Evolutionary conservation across 2,888 invertebrate species (phyloP), one percentile per base, ranked within the genome.

Genomic region (Melitaea athalia): DNA sequence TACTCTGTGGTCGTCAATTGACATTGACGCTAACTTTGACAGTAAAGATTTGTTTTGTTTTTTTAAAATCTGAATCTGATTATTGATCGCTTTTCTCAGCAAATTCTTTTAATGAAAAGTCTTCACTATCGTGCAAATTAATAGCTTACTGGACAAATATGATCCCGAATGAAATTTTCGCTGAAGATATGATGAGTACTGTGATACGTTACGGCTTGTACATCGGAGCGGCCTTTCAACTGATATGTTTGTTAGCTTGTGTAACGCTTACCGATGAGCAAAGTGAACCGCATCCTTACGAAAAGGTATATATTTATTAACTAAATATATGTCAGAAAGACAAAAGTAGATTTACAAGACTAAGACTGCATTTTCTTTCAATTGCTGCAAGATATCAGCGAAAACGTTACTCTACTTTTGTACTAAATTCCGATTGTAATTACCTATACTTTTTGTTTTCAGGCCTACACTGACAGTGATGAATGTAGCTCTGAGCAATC

Each of bases 181-280:
- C 94, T 38, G 96, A 96, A 86, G 96, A 96, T 82, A 87, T 96
- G 76, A 94, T 96, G 78, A 96, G 95, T 72, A 95, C 95, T 15
- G 88, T 97, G 69, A 94, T 97, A 43, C 94, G 96, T 45, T 96
- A 96, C 85, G 97, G 98, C 14, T 89, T 98, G 6, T 97, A 97
- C 80, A 89, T 97, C 49, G 97, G 97, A 6, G 98, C 98, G 15
- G 94, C 97, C n/a, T 98, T 98, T 81, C 98, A 98, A 88, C 87
- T 98, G 67, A 89, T 96, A 31, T 98, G 98, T 81, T 93, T 98
- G 72, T 93, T 96, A 62, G 96, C 97, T 24, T 97, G 97, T 75
- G 95, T 98, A 60, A 94, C 97, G 69, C 93, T 96, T 70, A 95
- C 95, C n/a, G 95, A 95, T 75, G 94, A 94, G 78, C 92, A 94